phyloP scores from a whole-genome alignment of 1,140 invertebrate genomes.

The Probaryconus sp. region DNA sequence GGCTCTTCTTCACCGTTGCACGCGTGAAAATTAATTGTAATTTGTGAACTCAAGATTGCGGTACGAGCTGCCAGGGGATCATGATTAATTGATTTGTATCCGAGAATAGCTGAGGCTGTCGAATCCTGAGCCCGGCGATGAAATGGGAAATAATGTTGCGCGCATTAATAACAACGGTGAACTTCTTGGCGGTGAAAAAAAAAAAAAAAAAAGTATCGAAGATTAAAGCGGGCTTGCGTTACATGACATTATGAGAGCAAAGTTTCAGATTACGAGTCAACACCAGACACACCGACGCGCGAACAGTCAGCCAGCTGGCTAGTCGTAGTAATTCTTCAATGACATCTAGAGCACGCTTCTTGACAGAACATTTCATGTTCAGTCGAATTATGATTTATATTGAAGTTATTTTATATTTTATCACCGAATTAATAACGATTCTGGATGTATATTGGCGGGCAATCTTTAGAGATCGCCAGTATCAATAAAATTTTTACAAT shows the following conservation, averaged over 20 bases:
- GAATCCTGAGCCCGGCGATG: too few species aligned
- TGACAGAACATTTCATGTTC: constrained; percentile 26
- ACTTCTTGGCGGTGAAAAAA: too few species aligned
- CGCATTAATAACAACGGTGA: constrained; percentile 6
- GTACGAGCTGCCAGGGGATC: too few species aligned
- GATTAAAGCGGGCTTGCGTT: constrained; percentile 33
- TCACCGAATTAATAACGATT: constrained; percentile 1
- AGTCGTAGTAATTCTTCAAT: constrained; percentile 40
- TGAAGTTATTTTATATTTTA: constrained; percentile 29
- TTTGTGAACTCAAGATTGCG: too few species aligned
- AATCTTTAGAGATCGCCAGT: too few species aligned
- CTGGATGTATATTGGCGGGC: too few species aligned
- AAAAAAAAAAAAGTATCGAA: constrained; percentile 23
- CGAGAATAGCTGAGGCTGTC: too few species aligned
- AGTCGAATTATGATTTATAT: constrained; percentile 1
- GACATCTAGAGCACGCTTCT: constrained; percentile 23
- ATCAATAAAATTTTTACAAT: too few species aligned
- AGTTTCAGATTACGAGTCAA: constrained; percentile 46
- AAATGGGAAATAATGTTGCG: too few species aligned
- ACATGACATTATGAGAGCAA: constrained; percentile 43
- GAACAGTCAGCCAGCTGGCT: constrained; percentile 36
- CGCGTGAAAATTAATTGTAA: too few species aligned
- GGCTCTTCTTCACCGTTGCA: too few species aligned
- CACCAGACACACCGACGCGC: constrained; percentile 26
- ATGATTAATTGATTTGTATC: too few species aligned